phyloP scores from a whole-genome alignment of 2,888 invertebrate species.

The Heliothis peltigera region DNA sequence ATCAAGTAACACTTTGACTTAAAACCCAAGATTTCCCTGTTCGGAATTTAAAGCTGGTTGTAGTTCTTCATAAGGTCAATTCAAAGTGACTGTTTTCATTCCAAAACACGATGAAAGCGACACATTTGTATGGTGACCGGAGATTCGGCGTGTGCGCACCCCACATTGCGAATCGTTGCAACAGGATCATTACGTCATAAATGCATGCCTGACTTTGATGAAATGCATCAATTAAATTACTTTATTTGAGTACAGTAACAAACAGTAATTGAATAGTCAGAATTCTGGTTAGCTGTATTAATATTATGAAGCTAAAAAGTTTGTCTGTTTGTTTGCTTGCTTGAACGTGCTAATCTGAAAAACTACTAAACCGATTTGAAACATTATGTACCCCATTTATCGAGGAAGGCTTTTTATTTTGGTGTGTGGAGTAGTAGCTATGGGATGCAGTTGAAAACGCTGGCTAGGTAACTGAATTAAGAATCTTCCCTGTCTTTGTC shows the following conservation, averaged over 20 bases:
- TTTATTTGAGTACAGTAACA: background rate
- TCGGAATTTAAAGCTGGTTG: background rate
- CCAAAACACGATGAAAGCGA: constrained; percentile 22
- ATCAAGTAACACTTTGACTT: no score
- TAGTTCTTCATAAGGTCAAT: background rate
- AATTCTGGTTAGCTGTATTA: no score
- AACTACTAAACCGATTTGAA: no score
- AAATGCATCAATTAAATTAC: background rate
- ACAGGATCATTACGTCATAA: constrained; percentile 47
- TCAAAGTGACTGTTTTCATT: background rate
- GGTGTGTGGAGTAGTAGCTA: no score
- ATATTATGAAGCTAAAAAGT: no score
- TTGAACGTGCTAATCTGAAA: no score
- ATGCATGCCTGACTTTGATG: constrained; percentile 18
- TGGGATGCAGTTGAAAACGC: no score
- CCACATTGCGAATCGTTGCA: constrained; percentile 28
- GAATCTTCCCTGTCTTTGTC: no score
- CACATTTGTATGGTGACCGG: constrained; percentile 31
- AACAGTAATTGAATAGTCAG: background rate
- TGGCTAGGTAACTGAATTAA: no score
- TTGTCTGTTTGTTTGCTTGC: no score
- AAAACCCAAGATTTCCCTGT: background rate
- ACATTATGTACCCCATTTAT: no score
- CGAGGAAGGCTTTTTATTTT: no score
- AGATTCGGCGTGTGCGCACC: constrained; percentile 45